These are phyloP conservation scores for Steinernema feltiae DNA, from an alignment of 1,140 invertebrate genomes.

Conservation along the genomic window DNA sequence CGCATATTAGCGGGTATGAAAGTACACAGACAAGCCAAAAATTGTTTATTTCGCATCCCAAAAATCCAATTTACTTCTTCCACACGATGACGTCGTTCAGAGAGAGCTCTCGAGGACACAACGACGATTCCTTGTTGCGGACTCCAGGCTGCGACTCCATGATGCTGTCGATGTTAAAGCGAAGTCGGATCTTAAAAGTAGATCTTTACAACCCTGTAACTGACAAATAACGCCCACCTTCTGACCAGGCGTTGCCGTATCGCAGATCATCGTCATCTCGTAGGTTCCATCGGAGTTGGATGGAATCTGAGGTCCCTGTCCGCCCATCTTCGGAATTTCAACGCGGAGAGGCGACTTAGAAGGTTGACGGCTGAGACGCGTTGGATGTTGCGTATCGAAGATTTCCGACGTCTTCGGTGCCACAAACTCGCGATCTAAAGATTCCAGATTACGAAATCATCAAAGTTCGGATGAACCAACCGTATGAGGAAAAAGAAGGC, in stretches of 20 bases:
- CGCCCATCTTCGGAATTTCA: not conserved
- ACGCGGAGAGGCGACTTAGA: not conserved
- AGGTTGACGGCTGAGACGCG: not conserved
- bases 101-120: not conserved
- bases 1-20: too few species aligned
- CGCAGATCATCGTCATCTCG: not conserved
- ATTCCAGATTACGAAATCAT: not conserved
- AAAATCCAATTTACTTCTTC: slow-evolving; percentile 1
- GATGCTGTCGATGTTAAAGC: not conserved
- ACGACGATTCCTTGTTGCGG: not conserved
- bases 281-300: not conserved
- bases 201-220: not conserved
- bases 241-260: not conserved
- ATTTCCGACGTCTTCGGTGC: not conserved
- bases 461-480: not conserved
- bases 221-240: not conserved
- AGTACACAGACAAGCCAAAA: too few species aligned
- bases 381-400: not conserved
- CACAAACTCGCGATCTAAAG: not conserved
- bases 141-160: not conserved
- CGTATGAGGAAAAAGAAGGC: not conserved
- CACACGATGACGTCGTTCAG: not conserved
- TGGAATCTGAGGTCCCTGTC: not conserved
- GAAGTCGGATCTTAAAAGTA: not conserved
- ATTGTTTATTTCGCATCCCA: too few species aligned